Percentiles rank a stretch among this genome's conserved stretches.
Evolutionary conservation across 2,888 invertebrate species (phyloP).

Genomic region (Lasius platythorax): DNA sequence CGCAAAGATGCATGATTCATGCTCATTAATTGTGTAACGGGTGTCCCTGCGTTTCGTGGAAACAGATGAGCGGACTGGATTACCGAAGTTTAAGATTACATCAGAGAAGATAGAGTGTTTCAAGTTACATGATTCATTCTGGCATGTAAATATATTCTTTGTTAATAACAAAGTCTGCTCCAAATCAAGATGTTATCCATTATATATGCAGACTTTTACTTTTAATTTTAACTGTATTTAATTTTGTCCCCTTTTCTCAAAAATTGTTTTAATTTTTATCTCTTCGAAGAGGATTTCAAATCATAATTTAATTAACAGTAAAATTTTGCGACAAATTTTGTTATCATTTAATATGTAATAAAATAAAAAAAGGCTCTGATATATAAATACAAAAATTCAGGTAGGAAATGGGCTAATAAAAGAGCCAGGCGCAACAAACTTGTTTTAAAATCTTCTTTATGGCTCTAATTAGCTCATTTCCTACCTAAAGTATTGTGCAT

Average conservation of each 20-base stretch:
- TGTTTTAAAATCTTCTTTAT: no score
- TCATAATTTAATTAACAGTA: not conserved
- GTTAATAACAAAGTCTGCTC: not conserved
- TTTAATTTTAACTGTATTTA: not conserved
- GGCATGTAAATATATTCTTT: not conserved
- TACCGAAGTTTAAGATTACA: constrained; percentile 60
- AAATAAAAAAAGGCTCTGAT: no score
- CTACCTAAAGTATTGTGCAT: no score
- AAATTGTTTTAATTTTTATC: not conserved
- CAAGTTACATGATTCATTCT: not conserved
- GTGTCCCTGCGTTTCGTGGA: constrained; percentile 60
- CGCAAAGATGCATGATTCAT: constrained; percentile 71
- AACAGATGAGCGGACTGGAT: constrained; percentile 57
- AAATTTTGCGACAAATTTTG: not conserved
- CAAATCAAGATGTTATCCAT: not conserved
- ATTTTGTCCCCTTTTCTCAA: not conserved
- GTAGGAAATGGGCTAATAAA: no score
- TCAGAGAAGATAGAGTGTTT: constrained; percentile 18
- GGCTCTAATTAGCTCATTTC: no score
- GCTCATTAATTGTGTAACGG: constrained; percentile 73
- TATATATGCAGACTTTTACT: no score
- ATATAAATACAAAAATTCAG: no score
- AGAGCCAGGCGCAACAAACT: no score
- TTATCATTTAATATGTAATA: not conserved
- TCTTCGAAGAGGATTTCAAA: not conserved